Evolutionary conservation across 2,888 invertebrate genomes (phyloP).

Genomic region (Sepiola atlantica): DNA sequence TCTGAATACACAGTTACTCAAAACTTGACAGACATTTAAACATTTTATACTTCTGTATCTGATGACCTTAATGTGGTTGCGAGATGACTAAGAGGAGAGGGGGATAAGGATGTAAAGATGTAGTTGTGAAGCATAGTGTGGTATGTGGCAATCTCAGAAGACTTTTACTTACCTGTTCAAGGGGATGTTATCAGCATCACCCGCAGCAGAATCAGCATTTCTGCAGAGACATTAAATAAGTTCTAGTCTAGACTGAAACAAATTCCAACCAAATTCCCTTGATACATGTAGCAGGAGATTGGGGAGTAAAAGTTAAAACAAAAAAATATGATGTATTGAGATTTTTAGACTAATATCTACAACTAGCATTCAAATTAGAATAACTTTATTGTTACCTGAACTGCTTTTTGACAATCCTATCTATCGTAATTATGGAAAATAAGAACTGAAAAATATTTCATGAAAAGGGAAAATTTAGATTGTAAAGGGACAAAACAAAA

Average conservation of each 20-base stretch:
- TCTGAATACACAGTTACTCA: too few species aligned
- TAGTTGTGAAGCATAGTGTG: constrained; percentile 32
- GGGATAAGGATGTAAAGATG: background rate
- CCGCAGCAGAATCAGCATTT: background rate
- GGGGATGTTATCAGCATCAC: background rate
- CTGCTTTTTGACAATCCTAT: too few species aligned
- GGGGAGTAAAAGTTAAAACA: background rate
- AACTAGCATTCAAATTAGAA: too few species aligned
- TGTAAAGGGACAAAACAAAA: too few species aligned
- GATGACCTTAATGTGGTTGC: too few species aligned
- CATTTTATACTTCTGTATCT: background rate
- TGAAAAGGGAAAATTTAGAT: too few species aligned
- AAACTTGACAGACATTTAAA: background rate
- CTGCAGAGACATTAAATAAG: constrained; percentile 45
- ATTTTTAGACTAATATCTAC: background rate
- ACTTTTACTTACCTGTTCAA: constrained; percentile 39
- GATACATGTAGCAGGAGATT: background rate
- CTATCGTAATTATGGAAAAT: too few species aligned
- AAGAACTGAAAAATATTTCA: too few species aligned
- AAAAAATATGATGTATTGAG: background rate
- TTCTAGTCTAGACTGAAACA: constrained; percentile 36
- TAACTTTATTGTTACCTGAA: too few species aligned
- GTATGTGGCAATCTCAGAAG: constrained; percentile 43
- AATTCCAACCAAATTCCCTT: background rate
- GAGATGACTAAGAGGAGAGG: background rate